phyloP scores from a whole-genome alignment of 2,797 vertebrate genomes.

The Paramormyrops hopkinsi region DNA sequence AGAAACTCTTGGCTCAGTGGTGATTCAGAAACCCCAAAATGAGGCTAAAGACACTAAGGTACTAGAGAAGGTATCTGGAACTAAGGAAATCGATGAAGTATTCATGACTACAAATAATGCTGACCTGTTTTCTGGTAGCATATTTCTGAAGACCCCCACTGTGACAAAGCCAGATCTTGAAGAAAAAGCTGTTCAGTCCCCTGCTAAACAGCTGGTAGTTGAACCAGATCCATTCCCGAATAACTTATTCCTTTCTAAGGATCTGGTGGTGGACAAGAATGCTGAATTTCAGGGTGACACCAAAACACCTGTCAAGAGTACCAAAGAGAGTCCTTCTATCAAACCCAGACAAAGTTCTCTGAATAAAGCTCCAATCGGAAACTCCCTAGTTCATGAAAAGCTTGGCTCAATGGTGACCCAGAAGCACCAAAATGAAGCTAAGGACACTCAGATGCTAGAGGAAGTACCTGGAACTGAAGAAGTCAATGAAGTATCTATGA shows the following conservation, averaged over 20 bases:
- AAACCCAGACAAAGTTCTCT: slow-evolving; percentile 56
- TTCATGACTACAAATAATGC: neutral
- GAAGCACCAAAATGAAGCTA: neutral
- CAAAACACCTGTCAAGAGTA: slow-evolving; percentile 10
- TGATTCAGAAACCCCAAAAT: neutral
- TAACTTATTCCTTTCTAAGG: slow-evolving; percentile 36
- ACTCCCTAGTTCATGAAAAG: neutral
- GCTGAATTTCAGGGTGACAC: slow-evolving; percentile 19
- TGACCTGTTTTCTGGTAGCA: neutral
- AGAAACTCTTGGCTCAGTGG: neutral
- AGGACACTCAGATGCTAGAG: neutral
- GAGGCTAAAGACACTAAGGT: neutral
- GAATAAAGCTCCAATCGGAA: slow-evolving; percentile 27
- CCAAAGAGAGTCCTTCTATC: slow-evolving; percentile 46
- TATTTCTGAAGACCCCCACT: slow-evolving; percentile 13
- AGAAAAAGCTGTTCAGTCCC: neutral
- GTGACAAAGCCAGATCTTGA: slow-evolving; percentile 23
- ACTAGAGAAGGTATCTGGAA: neutral
- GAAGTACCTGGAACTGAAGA: neutral
- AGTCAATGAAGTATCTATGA: neutral
- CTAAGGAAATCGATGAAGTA: neutral
- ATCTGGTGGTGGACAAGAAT: slow-evolving; percentile 21
- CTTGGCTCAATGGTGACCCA: neutral
- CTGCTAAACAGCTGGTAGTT: slow-evolving; percentile 24
- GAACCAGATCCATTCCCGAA: slow-evolving; percentile 48